Evolutionary conservation across 2,113 vertebrate species (phyloP).

Genomic region (Dicrurus megarhynchus): DNA sequence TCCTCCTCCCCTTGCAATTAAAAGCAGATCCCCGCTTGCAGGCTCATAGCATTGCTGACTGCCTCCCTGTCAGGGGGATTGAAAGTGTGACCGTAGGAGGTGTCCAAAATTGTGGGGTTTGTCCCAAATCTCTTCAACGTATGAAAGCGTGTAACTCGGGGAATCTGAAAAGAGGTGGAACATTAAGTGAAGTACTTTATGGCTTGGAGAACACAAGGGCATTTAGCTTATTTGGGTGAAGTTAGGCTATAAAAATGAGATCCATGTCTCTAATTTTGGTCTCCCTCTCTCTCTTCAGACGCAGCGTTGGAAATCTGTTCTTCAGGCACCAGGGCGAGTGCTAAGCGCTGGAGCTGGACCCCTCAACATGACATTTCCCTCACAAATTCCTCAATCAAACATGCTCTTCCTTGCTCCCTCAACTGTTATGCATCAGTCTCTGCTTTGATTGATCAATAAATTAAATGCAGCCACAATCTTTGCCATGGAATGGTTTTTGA

Average conservation of each 20-base stretch:
- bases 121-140: not conserved
- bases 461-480: not conserved
- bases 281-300: not conserved
- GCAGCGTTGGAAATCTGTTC: not conserved
- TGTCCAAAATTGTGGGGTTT: not conserved
- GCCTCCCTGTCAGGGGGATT: not conserved
- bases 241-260: not conserved
- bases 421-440: not conserved
- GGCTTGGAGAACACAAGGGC: not conserved
- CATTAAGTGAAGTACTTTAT: not conserved
- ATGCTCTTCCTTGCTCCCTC: not conserved
- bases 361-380: not conserved
- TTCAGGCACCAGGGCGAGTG: not conserved
- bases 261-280: not conserved
- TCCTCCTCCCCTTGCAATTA: constrained; percentile 5
- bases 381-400: not conserved
- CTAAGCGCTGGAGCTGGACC: not conserved
- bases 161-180: not conserved
- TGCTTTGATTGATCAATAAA: constrained; percentile 45
- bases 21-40: not conserved
- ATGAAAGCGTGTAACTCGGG: not conserved
- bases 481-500: not conserved
- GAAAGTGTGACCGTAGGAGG: not conserved
- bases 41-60: not conserved
- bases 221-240: not conserved